Percentiles rank a stretch among this genome's conserved stretches.
These are phyloP conservation scores for Trissolcus japonicus DNA, from an alignment of 2,888 invertebrate species.

Conservation along the genomic window DNA sequence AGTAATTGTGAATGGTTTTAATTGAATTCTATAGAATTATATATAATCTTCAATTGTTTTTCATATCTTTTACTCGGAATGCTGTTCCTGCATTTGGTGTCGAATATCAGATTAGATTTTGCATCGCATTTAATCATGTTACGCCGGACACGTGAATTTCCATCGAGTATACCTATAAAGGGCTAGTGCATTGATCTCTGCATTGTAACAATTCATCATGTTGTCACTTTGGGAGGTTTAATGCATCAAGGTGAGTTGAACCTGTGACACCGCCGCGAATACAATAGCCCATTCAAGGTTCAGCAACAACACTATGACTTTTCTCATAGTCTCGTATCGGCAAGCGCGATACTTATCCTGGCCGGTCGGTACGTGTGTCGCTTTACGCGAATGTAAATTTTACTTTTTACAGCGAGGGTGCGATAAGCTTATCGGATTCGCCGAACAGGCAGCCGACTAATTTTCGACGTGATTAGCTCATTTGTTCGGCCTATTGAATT, in stretches of 20 bases:
- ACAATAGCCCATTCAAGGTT: constrained; percentile 69
- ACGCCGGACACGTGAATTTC: constrained; percentile 61
- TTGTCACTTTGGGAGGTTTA: constrained; percentile 74
- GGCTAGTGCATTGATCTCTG: constrained; percentile 61
- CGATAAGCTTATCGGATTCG: neutral
- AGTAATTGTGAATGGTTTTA: too few relatives aligned
- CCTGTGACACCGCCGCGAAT: constrained; percentile 67
- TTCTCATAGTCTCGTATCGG: constrained; percentile 62
- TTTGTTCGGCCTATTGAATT: constrained; percentile 4
- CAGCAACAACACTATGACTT: constrained; percentile 68
- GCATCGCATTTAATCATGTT: constrained; percentile 46
- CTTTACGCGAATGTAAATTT: constrained; percentile 16
- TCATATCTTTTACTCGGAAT: constrained; percentile 21
- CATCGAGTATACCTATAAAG: constrained; percentile 60
- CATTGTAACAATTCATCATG: constrained; percentile 72
- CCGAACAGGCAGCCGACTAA: neutral
- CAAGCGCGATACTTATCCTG: constrained; percentile 66
- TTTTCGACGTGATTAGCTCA: constrained; percentile 1
- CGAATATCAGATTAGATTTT: constrained; percentile 38
- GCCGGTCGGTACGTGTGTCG: constrained; percentile 35
- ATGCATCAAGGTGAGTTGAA: constrained; percentile 68
- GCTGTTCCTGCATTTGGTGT: constrained; percentile 34
- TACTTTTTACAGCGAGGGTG: neutral
- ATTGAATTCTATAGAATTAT: too few relatives aligned
- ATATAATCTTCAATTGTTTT: constrained; percentile 33